Conservation (phyloP, 2,113 vertebrate genomes). For the Trochalopteron elliotii region DNA sequence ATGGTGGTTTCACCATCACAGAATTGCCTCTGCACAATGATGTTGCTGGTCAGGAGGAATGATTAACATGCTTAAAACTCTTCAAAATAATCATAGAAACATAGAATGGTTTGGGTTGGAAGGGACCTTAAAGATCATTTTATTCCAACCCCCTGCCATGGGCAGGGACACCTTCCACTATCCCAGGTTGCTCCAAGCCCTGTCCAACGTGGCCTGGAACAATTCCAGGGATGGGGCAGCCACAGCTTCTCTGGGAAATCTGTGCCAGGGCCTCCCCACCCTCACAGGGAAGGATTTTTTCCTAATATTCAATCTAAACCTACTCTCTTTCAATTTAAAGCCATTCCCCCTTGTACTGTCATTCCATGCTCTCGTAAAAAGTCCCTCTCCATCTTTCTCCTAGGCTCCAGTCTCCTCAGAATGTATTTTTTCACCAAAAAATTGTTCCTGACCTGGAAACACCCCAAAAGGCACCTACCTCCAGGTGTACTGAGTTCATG, state of each 20-base stretch:
- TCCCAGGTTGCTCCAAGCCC: neutral
- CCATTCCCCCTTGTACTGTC: neutral
- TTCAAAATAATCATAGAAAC: neutral
- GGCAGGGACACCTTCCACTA: neutral
- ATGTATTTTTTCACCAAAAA: neutral
- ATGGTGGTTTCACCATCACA: neutral
- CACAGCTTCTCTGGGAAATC: neutral
- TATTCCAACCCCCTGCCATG: neutral
- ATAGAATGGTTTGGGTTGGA: neutral
- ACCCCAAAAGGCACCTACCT: neutral
- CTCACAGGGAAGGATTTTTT: neutral
- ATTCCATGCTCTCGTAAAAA: neutral
- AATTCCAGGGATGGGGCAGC: neutral
- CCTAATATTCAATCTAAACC: neutral
- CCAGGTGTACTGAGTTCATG: neutral
- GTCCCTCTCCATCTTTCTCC: neutral
- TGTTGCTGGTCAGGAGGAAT: neutral
- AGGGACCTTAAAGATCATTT: neutral
- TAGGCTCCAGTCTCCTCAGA: neutral
- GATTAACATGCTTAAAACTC: neutral
- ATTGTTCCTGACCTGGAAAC: neutral
- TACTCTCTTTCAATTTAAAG: neutral
- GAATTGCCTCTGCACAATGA: neutral
- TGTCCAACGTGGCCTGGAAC: accelerated
- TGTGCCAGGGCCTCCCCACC: neutral